phyloP scores from a whole-genome alignment of 1,140 invertebrate genomes.

The Hycleus cichorii region DNA sequence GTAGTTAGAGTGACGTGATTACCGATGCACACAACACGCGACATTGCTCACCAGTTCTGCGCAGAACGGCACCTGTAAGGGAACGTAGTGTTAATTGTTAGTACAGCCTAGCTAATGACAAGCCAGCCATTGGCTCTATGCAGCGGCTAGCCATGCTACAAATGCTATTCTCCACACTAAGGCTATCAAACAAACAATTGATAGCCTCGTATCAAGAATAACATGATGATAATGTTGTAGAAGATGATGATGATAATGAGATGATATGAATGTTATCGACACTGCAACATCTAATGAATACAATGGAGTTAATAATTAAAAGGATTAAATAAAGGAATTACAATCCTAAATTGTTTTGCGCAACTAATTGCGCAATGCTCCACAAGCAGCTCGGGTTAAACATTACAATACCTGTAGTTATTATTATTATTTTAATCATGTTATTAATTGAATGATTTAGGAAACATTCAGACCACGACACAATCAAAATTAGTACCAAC shows the following conservation, averaged over 20 bases:
- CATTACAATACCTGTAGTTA: constrained; percentile 24
- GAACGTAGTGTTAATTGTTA: constrained; percentile 55
- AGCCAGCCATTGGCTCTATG: constrained; percentile 29
- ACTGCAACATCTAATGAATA: too few relatives aligned
- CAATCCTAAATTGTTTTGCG: background rate
- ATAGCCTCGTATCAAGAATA: background rate
- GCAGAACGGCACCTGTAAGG: constrained; percentile 75
- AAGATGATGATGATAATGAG: background rate
- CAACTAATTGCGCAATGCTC: constrained; percentile 8
- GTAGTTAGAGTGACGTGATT: constrained; percentile 54
- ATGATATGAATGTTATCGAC: constrained; percentile 10
- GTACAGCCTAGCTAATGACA: constrained; percentile 37
- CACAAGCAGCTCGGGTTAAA: constrained; percentile 6
- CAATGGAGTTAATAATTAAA: too few relatives aligned
- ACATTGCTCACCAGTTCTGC: constrained; percentile 85
- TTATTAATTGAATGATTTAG: background rate
- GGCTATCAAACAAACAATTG: background rate
- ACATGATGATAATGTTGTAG: background rate
- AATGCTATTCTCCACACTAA: background rate
- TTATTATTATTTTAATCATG: too few relatives aligned
- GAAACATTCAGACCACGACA: constrained; percentile 20
- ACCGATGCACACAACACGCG: constrained; percentile 87
- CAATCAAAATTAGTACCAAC: background rate
- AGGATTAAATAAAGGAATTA: too few relatives aligned
- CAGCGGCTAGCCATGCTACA: constrained; percentile 31